Percentiles rank a stretch among this genome's conserved stretches.
Conservation (phyloP, 2,113 vertebrate genomes). For the Corythornis madagascariensis region DNA sequence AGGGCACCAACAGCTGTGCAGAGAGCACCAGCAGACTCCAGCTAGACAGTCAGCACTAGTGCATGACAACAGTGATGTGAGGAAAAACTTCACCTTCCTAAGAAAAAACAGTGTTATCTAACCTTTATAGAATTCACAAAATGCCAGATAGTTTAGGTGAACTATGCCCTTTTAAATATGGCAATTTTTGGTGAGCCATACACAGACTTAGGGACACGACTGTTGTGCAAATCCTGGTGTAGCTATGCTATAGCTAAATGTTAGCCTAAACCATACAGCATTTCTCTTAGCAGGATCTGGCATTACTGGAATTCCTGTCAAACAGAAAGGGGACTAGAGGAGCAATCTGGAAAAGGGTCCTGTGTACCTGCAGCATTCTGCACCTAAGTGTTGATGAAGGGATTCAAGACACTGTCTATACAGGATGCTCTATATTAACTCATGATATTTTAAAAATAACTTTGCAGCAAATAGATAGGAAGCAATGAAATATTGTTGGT, state of each 20-base stretch:
- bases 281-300: not conserved
- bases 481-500: not conserved
- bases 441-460: not conserved
- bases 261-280: not conserved
- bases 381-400: not conserved
- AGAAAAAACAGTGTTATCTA: not conserved
- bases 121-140: not conserved
- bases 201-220: not conserved
- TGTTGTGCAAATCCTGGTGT: not conserved
- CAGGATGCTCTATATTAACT: not conserved
- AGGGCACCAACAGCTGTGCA: not conserved
- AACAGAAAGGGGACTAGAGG: not conserved
- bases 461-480: not conserved
- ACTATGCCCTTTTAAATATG: not conserved
- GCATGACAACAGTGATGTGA: not conserved
- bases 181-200: not conserved
- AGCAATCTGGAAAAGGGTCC: not conserved
- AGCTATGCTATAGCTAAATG: not conserved
- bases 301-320: not conserved
- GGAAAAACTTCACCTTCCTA: not conserved
- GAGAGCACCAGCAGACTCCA: not conserved
- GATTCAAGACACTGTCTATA: not conserved
- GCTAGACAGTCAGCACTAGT: not conserved
- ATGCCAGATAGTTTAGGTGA: not conserved
- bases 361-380: not conserved